phyloP scores from a whole-genome alignment of 2,113 vertebrate genomes.

The Pedionomus torquatus region DNA sequence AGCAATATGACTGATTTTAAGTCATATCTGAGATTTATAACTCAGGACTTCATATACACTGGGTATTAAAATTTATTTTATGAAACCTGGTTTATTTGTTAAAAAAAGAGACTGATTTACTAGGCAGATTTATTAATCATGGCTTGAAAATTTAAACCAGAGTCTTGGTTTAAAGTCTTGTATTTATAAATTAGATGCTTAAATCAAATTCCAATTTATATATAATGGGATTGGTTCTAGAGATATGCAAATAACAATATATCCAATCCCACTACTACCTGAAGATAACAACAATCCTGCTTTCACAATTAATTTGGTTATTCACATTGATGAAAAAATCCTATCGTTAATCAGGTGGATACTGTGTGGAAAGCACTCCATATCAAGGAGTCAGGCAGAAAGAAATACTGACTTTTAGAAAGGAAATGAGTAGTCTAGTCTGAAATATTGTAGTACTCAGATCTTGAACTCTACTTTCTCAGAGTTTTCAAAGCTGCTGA shows the following conservation, averaged over 20 bases:
- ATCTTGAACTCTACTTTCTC: neutral
- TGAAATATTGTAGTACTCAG: neutral
- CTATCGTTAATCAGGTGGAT: conserved; percentile 28
- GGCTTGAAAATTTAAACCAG: conserved; percentile 36
- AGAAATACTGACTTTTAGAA: neutral
- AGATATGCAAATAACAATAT: conserved; percentile 4
- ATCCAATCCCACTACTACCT: neutral
- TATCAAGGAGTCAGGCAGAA: neutral
- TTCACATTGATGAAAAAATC: neutral
- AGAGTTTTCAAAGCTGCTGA: neutral
- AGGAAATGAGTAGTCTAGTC: neutral
- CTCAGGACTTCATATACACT: conserved; percentile 16
- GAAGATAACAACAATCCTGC: neutral
- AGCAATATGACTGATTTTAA: conserved; percentile 44
- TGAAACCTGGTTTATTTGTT: conserved; percentile 58
- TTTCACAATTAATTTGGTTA: conserved; percentile 33
- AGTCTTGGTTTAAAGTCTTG: conserved; percentile 23
- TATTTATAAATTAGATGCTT: conserved; percentile 52
- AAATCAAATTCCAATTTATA: conserved; percentile 63
- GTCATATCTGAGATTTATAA: conserved; percentile 41
- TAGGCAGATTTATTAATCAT: conserved; percentile 53
- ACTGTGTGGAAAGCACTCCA: neutral
- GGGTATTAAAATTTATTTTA: conserved; percentile 43
- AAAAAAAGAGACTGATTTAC: conserved; percentile 45
- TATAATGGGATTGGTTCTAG: conserved; percentile 32